Evolutionary conservation across 2,113 vertebrate genomes (phyloP), one percentile per base, ranked within the genome.

Genomic region (Anhinga anhinga): DNA sequence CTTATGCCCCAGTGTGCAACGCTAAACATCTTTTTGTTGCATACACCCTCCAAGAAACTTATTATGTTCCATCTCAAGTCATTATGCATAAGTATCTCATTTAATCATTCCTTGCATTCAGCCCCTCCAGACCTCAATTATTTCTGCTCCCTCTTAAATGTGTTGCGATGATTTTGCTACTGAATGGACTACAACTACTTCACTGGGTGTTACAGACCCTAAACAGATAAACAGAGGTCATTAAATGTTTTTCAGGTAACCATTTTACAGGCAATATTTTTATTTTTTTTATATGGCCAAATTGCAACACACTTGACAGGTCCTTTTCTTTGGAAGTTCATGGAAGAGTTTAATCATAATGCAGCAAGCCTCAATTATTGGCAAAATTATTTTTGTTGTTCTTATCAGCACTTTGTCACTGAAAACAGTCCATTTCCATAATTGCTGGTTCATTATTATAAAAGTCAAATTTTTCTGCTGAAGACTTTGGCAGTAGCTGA

Each of bases 101-200:
- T 95, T 95, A 95, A 95, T 96, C 92, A 96, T 95, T 95, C 69
- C 83, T 92, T 95, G 77, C 78, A 69, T 91, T 95, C 94, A 91
- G 80, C 92, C 80, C 90, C 88, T 96, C 73, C 83, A 95, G 91
- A 96, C 91, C 93, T 95, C 92, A 95, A 95, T 97, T 96, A 97
- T 97, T 96, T 95, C 82, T 95, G 77, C 73, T 95, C 40, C 34
- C 34, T 95, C 69, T 73, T 81, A 85, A 85, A 91, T 79, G 34
- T 71, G 34, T 76, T 91, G 74, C 5, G 5, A 89, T 40, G 69
- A 81, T 92, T 96, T 70, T 65, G 13, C 36, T 79, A 10, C 80
- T 89, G 67, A 83, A 86, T 45, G 81, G 67, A 44, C 66, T 49
- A 27, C 55, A 88, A 10, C 30, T 67, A 45, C 50, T 88, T 92